Evolutionary conservation across 64 coral and sea anemone genomes (phyloP).

Genomic region (Astreopora myriophthalma): DNA sequence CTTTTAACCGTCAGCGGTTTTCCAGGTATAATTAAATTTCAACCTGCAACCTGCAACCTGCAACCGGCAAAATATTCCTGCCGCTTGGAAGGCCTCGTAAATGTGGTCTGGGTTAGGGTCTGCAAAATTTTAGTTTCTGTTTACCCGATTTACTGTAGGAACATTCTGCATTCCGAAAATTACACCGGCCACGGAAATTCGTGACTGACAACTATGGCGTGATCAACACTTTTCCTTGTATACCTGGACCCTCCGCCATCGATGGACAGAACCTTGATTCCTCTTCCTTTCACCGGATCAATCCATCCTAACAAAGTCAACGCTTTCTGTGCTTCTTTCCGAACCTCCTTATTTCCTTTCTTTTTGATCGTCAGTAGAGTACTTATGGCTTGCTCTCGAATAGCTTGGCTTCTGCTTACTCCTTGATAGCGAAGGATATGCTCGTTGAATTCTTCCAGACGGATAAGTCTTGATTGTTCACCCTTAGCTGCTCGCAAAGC

Average conservation of each 20-base stretch:
- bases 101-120: too few relatives aligned
- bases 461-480: constrained; percentile 76
- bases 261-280: constrained; percentile 86
- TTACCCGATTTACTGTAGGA: too few relatives aligned
- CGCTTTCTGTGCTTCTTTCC: constrained; percentile 73
- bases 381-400: constrained; percentile 68
- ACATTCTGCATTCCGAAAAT: too few relatives aligned
- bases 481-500: constrained; percentile 74
- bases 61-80: too few relatives aligned
- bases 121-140: too few relatives aligned
- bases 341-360: constrained; percentile 77
- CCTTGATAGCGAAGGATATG: constrained; percentile 83
- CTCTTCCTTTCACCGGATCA: constrained; percentile 79
- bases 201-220: too few relatives aligned
- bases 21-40: too few relatives aligned
- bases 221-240: neutral
- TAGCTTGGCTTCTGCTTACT: constrained; percentile 70
- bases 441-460: constrained; percentile 88
- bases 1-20: too few relatives aligned
- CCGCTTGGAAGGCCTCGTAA: too few relatives aligned
- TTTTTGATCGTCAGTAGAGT: constrained; percentile 61
- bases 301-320: constrained; percentile 81
- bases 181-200: too few relatives aligned
- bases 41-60: too few relatives aligned
- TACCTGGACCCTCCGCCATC: constrained; percentile 97